phyloP scores from a whole-genome alignment of 2,888 invertebrate genomes.

The Nebria salina region DNA sequence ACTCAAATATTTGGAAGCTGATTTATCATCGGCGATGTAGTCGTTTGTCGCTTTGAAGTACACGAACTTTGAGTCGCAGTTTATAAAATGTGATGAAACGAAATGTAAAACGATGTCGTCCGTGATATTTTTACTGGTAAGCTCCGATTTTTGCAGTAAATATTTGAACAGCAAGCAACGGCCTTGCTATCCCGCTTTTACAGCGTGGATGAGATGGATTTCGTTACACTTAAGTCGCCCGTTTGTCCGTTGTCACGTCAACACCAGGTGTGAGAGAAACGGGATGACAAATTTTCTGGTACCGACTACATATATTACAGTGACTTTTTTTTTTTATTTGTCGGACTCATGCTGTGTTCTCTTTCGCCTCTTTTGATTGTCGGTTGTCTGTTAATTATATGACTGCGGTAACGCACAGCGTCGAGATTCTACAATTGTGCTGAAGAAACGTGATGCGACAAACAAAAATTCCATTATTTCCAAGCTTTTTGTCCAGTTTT shows the following conservation, averaged over 20 bases:
- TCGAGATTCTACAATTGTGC: conserved; percentile 17
- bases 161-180: conserved; percentile 21
- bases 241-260: conserved; percentile 13
- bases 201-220: background rate
- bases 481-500: conserved; percentile 27
- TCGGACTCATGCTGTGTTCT: background rate
- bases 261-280: conserved; percentile 19
- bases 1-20: conserved; percentile 3
- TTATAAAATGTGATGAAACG: conserved; percentile 21
- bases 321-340: background rate
- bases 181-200: background rate
- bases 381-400: conserved; percentile 1
- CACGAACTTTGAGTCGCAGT: conserved; percentile 30
- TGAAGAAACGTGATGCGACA: conserved; percentile 26
- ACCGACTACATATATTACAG: background rate
- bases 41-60: conserved; percentile 32
- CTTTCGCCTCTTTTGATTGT: background rate
- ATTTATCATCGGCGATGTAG: conserved; percentile 32
- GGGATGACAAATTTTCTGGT: conserved; percentile 3
- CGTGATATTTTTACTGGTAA: conserved; percentile 24
- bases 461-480: conserved; percentile 29
- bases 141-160: conserved; percentile 18
- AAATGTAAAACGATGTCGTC: conserved; percentile 21
- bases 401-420: conserved; percentile 2
- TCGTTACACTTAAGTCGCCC: background rate